phyloP scores from a whole-genome alignment of 2,888 invertebrate species.

The Mycalesis mineus region DNA sequence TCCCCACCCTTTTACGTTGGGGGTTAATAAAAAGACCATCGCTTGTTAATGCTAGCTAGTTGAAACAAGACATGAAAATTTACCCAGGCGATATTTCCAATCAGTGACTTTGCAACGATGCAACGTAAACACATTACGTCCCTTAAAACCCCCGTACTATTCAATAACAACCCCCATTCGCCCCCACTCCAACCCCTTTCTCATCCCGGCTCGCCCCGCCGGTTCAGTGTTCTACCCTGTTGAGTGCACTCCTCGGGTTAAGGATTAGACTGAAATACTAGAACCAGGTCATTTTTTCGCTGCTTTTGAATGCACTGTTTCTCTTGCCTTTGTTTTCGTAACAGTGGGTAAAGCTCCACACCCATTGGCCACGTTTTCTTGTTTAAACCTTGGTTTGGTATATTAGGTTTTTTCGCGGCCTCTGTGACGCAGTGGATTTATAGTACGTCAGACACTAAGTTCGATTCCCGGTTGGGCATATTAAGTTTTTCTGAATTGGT shows the following conservation, averaged over 20 bases:
- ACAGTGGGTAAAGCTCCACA: neutral
- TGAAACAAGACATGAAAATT: no score
- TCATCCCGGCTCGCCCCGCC: slow-evolving; percentile 4
- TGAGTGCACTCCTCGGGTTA: slow-evolving; percentile 27
- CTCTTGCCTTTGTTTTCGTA: neutral
- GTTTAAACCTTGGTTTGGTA: no score
- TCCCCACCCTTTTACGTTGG: no score
- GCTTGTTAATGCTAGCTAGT: no score
- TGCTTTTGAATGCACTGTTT: slow-evolving; percentile 7
- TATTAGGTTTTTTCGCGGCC: no score
- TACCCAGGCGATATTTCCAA: no score
- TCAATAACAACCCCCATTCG: slow-evolving; percentile 8
- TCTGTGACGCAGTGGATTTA: no score
- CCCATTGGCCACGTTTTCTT: no score
- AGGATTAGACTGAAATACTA: slow-evolving; percentile 25
- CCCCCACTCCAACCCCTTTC: neutral
- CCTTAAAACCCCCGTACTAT: slow-evolving; percentile 9
- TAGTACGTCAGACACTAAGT: no score
- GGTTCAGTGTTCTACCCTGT: slow-evolving; percentile 16
- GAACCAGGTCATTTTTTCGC: slow-evolving; percentile 22
- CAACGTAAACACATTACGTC: slow-evolving; percentile 7
- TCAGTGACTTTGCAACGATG: neutral
- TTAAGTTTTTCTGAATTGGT: no score
- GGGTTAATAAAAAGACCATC: no score
- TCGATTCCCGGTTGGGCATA: no score